Evolutionary conservation across 2,888 invertebrate species (phyloP).

Genomic region (Tetheella fluctuosa): DNA sequence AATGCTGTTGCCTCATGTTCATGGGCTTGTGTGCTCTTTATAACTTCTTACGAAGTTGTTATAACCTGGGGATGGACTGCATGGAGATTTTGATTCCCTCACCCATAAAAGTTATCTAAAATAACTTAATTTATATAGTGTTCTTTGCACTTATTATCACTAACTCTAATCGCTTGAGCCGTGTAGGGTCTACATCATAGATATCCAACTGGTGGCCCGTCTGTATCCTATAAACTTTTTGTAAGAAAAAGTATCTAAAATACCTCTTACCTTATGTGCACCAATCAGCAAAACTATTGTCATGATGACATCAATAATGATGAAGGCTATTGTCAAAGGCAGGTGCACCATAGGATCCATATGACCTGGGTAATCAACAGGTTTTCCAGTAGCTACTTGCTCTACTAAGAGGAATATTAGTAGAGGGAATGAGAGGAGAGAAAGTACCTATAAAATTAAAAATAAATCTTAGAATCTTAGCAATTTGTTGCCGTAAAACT

Average conservation of each 20-base stretch:
- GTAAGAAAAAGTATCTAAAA: neutral
- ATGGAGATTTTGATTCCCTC: too few relatives aligned
- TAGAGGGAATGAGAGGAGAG: slow-evolving; percentile 55
- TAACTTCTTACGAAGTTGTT: too few relatives aligned
- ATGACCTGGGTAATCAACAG: slow-evolving; percentile 24
- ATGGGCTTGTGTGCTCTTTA: too few relatives aligned
- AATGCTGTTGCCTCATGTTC: too few relatives aligned
- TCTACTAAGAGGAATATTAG: slow-evolving; percentile 58
- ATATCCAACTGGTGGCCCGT: too few relatives aligned
- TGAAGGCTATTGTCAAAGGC: slow-evolving; percentile 50
- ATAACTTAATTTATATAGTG: too few relatives aligned
- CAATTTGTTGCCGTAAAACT: neutral
- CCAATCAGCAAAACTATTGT: slow-evolving; percentile 56
- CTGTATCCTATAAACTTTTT: too few relatives aligned
- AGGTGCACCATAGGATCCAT: slow-evolving; percentile 48
- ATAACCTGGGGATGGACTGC: too few relatives aligned
- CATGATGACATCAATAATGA: slow-evolving; percentile 51
- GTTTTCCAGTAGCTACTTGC: slow-evolving; percentile 40
- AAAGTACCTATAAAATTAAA: slow-evolving; percentile 52
- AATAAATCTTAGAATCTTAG: neutral
- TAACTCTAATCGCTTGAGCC: too few relatives aligned
- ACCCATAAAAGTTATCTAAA: too few relatives aligned
- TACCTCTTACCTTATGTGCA: slow-evolving; percentile 51
- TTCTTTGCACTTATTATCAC: too few relatives aligned
- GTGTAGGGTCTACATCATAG: too few relatives aligned